A percentile compares a stretch with the other conserved stretches of the same genome.
Evolutionary conservation across 2,888 invertebrate species (phyloP).

Genomic region (Macaria liturata): DNA sequence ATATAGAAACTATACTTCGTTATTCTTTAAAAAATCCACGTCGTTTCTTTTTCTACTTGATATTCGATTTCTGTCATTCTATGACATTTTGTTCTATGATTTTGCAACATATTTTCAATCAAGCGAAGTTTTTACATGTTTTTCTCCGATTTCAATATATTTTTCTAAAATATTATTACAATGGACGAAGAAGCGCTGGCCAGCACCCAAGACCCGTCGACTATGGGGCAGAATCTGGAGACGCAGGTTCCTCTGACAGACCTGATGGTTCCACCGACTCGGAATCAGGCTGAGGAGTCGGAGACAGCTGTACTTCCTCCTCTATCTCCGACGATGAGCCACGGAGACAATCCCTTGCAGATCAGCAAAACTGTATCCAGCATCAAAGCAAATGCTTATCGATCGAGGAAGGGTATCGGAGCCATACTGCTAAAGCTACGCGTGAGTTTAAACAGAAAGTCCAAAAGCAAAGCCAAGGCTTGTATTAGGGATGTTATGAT

Average conservation of each 20-base stretch:
- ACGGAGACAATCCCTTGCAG: too few relatives aligned
- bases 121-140: constrained; percentile 6
- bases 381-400: constrained; percentile 1
- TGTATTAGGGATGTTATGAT: background rate
- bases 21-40: too few relatives aligned
- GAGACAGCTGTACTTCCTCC: too few relatives aligned
- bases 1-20: too few relatives aligned
- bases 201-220: constrained; percentile 1
- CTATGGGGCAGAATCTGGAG: too few relatives aligned
- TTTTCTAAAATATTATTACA: constrained; percentile 13
- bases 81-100: constrained; percentile 13
- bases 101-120: constrained; percentile 7
- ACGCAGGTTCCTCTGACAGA: too few relatives aligned
- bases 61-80: background rate
- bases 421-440: background rate
- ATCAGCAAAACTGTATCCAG: background rate
- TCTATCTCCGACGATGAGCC: too few relatives aligned
- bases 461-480: constrained; percentile 1
- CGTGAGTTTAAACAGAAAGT: background rate
- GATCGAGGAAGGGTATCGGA: background rate
- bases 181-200: constrained; percentile 10
- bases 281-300: background rate
- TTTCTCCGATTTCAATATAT: constrained; percentile 13
- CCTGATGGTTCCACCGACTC: too few relatives aligned
- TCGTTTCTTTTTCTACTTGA: constrained; percentile 1